These are phyloP conservation scores for Patagioenas fasciata DNA, from an alignment of 2,113 vertebrate genomes.

Conservation along the genomic window DNA sequence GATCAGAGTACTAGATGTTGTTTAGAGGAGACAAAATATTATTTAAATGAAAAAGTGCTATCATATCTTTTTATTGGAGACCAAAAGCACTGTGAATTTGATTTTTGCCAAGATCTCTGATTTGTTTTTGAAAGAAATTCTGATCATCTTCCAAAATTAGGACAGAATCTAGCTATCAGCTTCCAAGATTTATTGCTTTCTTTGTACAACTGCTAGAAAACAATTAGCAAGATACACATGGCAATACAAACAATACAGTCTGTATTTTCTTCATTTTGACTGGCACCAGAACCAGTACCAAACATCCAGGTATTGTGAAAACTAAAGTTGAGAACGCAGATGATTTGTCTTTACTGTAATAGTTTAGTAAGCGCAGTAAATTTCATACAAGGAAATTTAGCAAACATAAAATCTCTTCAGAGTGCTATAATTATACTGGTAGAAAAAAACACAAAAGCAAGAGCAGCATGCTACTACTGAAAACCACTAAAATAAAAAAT, in stretches of 20 bases:
- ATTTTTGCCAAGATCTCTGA: not conserved
- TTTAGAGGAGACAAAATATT: not conserved
- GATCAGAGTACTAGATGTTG: not conserved
- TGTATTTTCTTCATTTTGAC: slow-evolving; percentile 8
- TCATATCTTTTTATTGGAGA: not conserved
- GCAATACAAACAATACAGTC: slow-evolving; percentile 8
- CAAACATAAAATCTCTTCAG: not conserved
- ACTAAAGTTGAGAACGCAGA: not conserved
- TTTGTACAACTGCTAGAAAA: not conserved
- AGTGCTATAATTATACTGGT: not conserved
- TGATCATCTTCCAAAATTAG: slow-evolving; percentile 28
- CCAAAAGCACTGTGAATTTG: not conserved
- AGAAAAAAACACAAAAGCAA: not conserved
- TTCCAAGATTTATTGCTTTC: slow-evolving; percentile 35
- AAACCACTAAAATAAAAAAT: not conserved
- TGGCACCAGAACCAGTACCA: not conserved
- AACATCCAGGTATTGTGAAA: not conserved
- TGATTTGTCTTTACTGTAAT: not conserved
- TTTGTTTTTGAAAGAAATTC: slow-evolving; percentile 1
- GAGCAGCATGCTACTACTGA: not conserved
- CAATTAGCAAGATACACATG: slow-evolving; percentile 7
- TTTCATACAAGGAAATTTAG: not conserved
- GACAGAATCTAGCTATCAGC: not conserved
- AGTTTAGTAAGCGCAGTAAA: not conserved
- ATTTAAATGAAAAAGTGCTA: not conserved